Evolutionary conservation across 2,797 vertebrate species (phyloP).

Genomic region (Poecilia velifera): DNA sequence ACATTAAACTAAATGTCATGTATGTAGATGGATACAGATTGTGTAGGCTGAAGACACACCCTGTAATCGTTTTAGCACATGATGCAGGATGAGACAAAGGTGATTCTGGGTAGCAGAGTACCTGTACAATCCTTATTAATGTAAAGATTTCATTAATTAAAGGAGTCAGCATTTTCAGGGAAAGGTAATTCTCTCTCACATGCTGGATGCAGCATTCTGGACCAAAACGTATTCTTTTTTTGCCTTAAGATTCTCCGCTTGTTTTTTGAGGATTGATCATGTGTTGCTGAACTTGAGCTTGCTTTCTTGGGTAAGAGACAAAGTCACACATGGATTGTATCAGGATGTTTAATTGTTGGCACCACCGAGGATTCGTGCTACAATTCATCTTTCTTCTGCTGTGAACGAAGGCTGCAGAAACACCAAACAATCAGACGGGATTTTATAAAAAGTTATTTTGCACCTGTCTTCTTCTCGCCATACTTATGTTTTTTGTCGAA

Average conservation of each 20-base stretch:
- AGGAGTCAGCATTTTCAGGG: neutral
- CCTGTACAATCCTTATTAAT: neutral
- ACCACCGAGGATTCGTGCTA: neutral
- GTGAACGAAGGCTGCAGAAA: neutral
- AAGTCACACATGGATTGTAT: neutral
- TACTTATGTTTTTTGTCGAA: neutral
- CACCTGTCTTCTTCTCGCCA: neutral
- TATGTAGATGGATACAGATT: slow-evolving; percentile 34
- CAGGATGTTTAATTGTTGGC: neutral
- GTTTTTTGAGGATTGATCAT: neutral
- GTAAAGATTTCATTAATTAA: neutral
- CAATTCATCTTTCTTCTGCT: neutral
- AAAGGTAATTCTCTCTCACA: neutral
- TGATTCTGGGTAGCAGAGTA: neutral
- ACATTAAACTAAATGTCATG: slow-evolving; percentile 16
- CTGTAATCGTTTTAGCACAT: neutral
- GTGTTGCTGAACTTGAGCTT: neutral
- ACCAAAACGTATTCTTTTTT: neutral
- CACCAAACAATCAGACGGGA: neutral
- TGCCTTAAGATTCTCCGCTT: neutral
- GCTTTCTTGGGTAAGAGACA: neutral
- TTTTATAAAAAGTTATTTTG: neutral
- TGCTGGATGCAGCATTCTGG: neutral
- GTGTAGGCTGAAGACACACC: slow-evolving; percentile 14
- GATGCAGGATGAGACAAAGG: neutral